These are phyloP conservation scores for Aulostomus chinensis DNA, from an alignment of 2,797 vertebrate species.

Conservation along the genomic window DNA sequence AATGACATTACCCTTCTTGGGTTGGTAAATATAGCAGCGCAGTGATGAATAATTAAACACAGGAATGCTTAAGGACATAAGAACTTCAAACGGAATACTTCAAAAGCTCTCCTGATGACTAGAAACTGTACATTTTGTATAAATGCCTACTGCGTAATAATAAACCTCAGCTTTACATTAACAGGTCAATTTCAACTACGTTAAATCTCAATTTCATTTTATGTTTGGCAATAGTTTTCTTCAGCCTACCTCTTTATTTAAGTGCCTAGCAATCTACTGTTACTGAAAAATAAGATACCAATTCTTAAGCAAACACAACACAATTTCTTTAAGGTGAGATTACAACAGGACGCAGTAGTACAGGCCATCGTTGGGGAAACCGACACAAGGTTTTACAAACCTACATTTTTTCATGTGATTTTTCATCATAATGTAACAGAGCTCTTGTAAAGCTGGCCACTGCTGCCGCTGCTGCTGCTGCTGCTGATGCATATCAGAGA, in stretches of 20 bases:
- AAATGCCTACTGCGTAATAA: slow-evolving; percentile 1
- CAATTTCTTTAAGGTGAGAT: slow-evolving; percentile 13
- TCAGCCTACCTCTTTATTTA: slow-evolving; percentile 78
- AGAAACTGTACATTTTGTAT: slow-evolving; percentile 22
- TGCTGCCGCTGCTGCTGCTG: slow-evolving; percentile 16
- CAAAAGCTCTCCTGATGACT: slow-evolving; percentile 19
- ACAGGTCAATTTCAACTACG: slow-evolving; percentile 12
- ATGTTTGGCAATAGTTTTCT: slow-evolving; percentile 50
- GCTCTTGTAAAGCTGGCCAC: slow-evolving; percentile 15
- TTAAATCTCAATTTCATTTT: slow-evolving; percentile 37
- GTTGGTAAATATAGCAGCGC: slow-evolving; percentile 72
- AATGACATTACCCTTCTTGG: slow-evolving; percentile 60
- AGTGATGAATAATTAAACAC: slow-evolving; percentile 76
- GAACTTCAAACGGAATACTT: slow-evolving; percentile 55
- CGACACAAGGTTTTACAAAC: too few species aligned
- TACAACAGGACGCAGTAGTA: too few species aligned
- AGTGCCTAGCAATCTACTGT: slow-evolving; percentile 69
- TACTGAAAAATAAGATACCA: slow-evolving; percentile 32
- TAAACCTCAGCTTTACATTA: slow-evolving; percentile 14
- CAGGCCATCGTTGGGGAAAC: too few species aligned
- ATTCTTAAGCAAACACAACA: slow-evolving; percentile 27
- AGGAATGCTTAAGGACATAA: slow-evolving; percentile 63
- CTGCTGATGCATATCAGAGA: slow-evolving; percentile 65
- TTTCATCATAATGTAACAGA: slow-evolving; percentile 26
- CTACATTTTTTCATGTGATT: slow-evolving; percentile 14